phyloP scores from a whole-genome alignment of 1,140 invertebrate species.

The Aphaenogaster rudis region DNA sequence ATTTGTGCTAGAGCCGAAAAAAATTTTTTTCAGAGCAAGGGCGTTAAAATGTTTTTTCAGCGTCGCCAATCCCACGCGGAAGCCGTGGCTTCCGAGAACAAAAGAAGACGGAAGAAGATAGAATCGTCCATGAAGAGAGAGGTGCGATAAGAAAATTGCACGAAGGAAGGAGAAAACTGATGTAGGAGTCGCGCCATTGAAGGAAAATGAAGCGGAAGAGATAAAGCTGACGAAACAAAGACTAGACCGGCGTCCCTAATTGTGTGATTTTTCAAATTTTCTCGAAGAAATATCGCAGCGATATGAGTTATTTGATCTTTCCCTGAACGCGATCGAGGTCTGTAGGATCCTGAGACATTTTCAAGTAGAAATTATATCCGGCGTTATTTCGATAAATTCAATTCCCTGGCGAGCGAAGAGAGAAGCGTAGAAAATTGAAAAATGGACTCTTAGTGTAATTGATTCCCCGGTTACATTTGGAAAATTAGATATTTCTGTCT shows the following conservation, averaged over 20 bases:
- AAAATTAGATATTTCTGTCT: slow-evolving; percentile 1
- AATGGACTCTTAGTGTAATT: slow-evolving; percentile 15
- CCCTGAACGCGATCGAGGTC: background rate
- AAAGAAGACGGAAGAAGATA: slow-evolving; percentile 5
- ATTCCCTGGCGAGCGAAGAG: background rate
- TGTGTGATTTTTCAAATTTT: slow-evolving; percentile 51
- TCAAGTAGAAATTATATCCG: background rate
- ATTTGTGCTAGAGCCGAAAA: background rate
- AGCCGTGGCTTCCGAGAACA: background rate
- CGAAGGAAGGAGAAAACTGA: slow-evolving; percentile 7
- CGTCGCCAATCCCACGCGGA: background rate
- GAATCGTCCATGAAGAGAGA: slow-evolving; percentile 17
- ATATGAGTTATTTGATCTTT: slow-evolving; percentile 11
- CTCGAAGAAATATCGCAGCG: slow-evolving; percentile 26
- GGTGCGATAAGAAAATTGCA: slow-evolving; percentile 43
- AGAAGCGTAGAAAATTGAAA: background rate
- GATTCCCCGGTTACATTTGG: slow-evolving; percentile 14
- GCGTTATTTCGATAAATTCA: slow-evolving; percentile 22
- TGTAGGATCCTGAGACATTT: background rate
- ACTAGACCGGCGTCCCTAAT: slow-evolving; percentile 15
- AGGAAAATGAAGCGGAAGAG: slow-evolving; percentile 57
- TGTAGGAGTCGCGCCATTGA: slow-evolving; percentile 32
- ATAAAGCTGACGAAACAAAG: slow-evolving; percentile 60
- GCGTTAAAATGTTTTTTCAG: slow-evolving; percentile 24
- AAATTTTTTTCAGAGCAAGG: background rate